Conservation (phyloP, 2,797 vertebrate species). For the Lophius americanus region DNA sequence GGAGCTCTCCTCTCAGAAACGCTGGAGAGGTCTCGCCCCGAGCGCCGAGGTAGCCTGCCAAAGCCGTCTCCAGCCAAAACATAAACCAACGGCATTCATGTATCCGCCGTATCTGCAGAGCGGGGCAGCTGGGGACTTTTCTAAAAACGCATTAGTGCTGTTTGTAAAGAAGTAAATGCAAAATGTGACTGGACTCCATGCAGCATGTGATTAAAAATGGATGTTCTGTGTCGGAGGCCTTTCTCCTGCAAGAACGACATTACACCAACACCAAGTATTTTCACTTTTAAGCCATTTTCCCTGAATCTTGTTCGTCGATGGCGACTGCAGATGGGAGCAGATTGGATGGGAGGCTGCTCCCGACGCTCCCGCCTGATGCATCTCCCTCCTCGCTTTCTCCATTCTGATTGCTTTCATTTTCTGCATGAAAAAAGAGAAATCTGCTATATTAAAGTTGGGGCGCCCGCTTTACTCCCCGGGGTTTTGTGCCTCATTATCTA, state of each 20-base stretch:
- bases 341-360: conserved; percentile 29
- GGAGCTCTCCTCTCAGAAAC: conserved; percentile 77
- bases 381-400: conserved; percentile 36
- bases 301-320: conserved; percentile 16
- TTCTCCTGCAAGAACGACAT: neutral
- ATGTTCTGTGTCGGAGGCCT: conserved; percentile 32
- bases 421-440: conserved; percentile 43
- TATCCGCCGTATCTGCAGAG: conserved; percentile 3
- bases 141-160: conserved; percentile 30
- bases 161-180: conserved; percentile 42
- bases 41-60: conserved; percentile 46
- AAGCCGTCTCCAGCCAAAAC: conserved; percentile 50
- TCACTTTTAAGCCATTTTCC: conserved; percentile 20
- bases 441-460: conserved; percentile 59
- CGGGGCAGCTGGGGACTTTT: conserved; percentile 31
- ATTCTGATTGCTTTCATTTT: conserved; percentile 62
- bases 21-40: conserved; percentile 63
- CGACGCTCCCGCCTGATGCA: conserved; percentile 15
- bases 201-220: conserved; percentile 48
- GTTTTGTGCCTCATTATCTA: conserved; percentile 78
- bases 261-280: conserved; percentile 10
- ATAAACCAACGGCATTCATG: conserved; percentile 44
- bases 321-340: conserved; percentile 16
- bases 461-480: conserved; percentile 63
- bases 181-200: conserved; percentile 42